These are phyloP conservation scores for Ptilodon capucinus DNA, from an alignment of 2,888 invertebrate species.

Conservation along the genomic window DNA sequence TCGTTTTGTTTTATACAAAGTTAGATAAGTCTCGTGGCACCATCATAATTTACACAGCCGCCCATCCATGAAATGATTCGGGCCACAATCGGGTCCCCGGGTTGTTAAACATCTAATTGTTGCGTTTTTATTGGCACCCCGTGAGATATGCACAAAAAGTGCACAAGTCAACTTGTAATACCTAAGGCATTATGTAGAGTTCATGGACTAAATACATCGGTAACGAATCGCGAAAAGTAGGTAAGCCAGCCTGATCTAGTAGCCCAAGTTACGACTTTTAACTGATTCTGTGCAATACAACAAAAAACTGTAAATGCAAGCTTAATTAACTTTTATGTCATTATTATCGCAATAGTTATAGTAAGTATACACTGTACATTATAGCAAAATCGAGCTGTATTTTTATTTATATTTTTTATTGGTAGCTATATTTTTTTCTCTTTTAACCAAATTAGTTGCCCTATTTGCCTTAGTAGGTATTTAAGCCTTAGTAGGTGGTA, in stretches of 20 bases:
- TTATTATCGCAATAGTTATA: no score
- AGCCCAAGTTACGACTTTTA: constrained; percentile 3
- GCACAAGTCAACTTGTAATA: constrained; percentile 1
- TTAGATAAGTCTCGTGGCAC: constrained; percentile 66
- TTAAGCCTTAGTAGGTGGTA: no score
- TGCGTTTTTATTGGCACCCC: constrained; percentile 19
- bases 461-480: no score
- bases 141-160: constrained; percentile 27
- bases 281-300: background rate
- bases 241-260: constrained; percentile 19
- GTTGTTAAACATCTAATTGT: constrained; percentile 30
- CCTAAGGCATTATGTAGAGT: constrained; percentile 12
- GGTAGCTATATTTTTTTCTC: no score
- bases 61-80: constrained; percentile 57
- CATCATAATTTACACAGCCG: constrained; percentile 52
- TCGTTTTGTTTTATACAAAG: constrained; percentile 65
- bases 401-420: no score
- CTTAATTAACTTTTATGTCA: background rate
- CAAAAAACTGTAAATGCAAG: background rate
- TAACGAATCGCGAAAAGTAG: constrained; percentile 27
- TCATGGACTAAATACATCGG: constrained; percentile 29
- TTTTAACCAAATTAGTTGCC: no score
- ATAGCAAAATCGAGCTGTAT: no score
- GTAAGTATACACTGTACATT: no score
- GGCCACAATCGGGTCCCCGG: constrained; percentile 16